Base-by-base conservation (phyloP, 2,797 vertebrate genomes). In the Steatocranus sp. region DNA sequence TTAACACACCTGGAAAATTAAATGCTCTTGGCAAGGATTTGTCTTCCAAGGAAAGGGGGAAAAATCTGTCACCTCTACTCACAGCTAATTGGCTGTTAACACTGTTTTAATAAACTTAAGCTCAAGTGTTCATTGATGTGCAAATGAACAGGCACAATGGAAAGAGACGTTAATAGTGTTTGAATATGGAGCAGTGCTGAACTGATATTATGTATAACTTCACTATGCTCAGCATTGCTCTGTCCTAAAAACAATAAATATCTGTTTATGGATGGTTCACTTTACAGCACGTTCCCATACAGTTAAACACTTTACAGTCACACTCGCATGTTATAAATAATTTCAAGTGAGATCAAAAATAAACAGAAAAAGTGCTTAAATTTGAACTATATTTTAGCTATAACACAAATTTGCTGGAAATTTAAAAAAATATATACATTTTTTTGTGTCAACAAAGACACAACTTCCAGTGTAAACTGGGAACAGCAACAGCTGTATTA, bases 41-140 rank as follows among this genome's bases (percentile, higher is more conserved):
- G 90, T 90, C 88, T 91, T 91, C 75, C 87, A 80, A 83, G 25
- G 77, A 75, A 80, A 88, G 81, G 73, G 43, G 32, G 56, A 79
- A 91, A 92, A 93, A 83, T 80, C 84, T 41, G 50, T 49, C 91
- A 88, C 91, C 87, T 92, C 85, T 36, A 50, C 83, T 92, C 78
- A 12, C 15, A 48, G 80, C 91, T 95, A 95, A 95, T 94, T 95
- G 90, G 91, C 90, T 89, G 85, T 95, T 93, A 94, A 93, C 93
- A 84, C 88, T 32, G 48, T 63, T 94, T 94, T 92, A 94, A 91
- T 88, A 88, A 93, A 94, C 86, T 85, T 30, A 76, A 84, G 86
- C 80, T 85, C 11, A 41, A 61, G 83, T 18, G 81, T 90, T 83
- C 87, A 86, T 88, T 10, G 18, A 87, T 34, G 86, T 89, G 88